Evolutionary conservation across 2,113 vertebrate genomes (phyloP).

Genomic region (Thamnaconus septentrionalis): DNA sequence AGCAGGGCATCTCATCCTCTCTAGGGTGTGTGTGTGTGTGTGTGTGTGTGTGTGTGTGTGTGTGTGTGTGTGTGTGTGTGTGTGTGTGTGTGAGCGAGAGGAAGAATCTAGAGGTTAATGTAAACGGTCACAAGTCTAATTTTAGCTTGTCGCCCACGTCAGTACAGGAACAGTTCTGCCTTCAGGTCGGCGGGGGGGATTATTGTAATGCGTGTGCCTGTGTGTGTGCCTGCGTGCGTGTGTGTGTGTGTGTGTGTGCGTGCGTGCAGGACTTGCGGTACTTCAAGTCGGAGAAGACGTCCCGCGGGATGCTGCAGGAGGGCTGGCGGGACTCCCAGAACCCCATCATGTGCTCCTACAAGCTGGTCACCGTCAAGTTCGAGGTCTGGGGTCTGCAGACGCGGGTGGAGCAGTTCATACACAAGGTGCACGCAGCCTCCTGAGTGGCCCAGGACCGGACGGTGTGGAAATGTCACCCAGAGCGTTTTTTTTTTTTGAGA

Average conservation of each 20-base stretch:
- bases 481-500: too few species aligned
- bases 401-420: slow-evolving; percentile 96
- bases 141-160: too few species aligned
- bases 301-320: slow-evolving; percentile 88
- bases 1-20: background rate
- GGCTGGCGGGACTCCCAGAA: slow-evolving; percentile 93
- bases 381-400: slow-evolving; percentile 99
- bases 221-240: background rate
- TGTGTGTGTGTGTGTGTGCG: background rate
- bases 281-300: slow-evolving; percentile 95
- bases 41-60: background rate
- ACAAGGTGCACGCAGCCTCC: slow-evolving; percentile 83
- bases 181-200: background rate
- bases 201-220: background rate
- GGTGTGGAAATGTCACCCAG: too few species aligned
- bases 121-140: too few species aligned
- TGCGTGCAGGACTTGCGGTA: slow-evolving; percentile 85
- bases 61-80: background rate
- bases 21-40: slow-evolving; percentile 10
- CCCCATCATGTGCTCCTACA: slow-evolving; percentile 99
- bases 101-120: slow-evolving; percentile 83
- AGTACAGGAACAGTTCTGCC: too few species aligned
- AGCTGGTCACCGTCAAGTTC: slow-evolving; percentile 97
- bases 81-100: background rate
- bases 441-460: background rate